Conservation (phyloP, 2,797 vertebrate species). For the Uromys caudimaculatus region DNA sequence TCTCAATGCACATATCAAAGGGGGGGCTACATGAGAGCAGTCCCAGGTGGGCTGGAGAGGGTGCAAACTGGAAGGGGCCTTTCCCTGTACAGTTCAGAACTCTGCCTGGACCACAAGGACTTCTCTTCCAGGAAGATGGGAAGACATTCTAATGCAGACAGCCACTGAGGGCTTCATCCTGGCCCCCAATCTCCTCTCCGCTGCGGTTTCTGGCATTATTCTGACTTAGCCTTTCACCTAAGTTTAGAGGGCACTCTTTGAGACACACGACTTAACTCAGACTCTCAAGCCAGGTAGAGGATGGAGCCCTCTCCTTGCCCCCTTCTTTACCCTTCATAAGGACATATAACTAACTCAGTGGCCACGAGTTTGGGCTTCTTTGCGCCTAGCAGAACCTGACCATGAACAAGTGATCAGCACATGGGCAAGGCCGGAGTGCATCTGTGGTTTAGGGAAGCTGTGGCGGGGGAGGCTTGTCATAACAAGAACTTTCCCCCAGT, state of each 20-base stretch:
- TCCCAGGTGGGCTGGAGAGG: neutral
- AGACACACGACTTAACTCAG: neutral
- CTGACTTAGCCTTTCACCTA: neutral
- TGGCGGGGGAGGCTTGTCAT: neutral
- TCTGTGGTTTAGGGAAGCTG: neutral
- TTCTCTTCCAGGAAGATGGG: neutral
- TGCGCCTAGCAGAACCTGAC: neutral
- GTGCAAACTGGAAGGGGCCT: neutral
- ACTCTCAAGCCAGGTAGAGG: neutral
- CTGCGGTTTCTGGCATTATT: neutral
- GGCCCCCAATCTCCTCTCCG: neutral
- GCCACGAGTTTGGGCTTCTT: accelerated
- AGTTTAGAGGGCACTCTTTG: neutral
- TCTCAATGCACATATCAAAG: neutral
- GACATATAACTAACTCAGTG: neutral
- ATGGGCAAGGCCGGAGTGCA: neutral
- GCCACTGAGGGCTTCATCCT: neutral
- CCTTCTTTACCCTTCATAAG: accelerated
- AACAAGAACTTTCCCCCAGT: neutral
- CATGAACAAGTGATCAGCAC: neutral
- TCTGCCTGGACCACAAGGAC: neutral
- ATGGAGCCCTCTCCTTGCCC: neutral
- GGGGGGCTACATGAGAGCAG: neutral
- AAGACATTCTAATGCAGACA: neutral
- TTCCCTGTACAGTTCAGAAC: too few species aligned